These are phyloP conservation scores for Chymomyza caudatula DNA, from an alignment of 2,888 invertebrate genomes.

Conservation along the genomic window DNA sequence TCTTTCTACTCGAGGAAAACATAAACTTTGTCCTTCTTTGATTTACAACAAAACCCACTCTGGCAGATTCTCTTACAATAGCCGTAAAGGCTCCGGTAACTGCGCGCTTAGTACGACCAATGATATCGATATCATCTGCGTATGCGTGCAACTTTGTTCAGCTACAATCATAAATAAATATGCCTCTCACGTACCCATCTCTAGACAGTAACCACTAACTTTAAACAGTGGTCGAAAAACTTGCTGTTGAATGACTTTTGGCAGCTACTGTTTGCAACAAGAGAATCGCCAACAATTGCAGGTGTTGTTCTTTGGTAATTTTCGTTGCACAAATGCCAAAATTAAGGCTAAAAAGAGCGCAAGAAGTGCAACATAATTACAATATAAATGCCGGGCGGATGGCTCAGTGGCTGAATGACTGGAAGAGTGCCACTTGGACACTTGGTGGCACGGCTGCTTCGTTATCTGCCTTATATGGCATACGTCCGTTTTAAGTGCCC, in stretches of 20 bases:
- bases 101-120: too few relatives aligned
- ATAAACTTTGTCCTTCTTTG: too few relatives aligned
- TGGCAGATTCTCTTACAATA: too few relatives aligned
- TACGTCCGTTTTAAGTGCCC: constrained; percentile 2
- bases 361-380: constrained; percentile 58
- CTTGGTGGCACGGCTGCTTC: neutral
- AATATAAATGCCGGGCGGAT: constrained; percentile 55
- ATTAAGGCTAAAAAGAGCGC: constrained; percentile 53
- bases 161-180: neutral
- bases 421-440: neutral
- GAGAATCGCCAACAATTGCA: constrained; percentile 1
- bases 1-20: too few relatives aligned
- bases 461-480: constrained; percentile 41
- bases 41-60: too few relatives aligned
- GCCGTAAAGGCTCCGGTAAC: too few relatives aligned
- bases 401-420: neutral
- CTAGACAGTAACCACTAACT: neutral
- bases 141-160: too few relatives aligned
- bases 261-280: constrained; percentile 30
- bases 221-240: neutral
- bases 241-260: constrained; percentile 22
- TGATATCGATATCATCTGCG: too few relatives aligned
- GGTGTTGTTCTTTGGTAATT: constrained; percentile 46
- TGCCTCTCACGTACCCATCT: neutral
- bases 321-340: constrained; percentile 48